A percentile compares a stretch with the other conserved stretches of the same genome.
phyloP scores from a whole-genome alignment of 2,113 vertebrate genomes.

The Copsychus sechellarum region DNA sequence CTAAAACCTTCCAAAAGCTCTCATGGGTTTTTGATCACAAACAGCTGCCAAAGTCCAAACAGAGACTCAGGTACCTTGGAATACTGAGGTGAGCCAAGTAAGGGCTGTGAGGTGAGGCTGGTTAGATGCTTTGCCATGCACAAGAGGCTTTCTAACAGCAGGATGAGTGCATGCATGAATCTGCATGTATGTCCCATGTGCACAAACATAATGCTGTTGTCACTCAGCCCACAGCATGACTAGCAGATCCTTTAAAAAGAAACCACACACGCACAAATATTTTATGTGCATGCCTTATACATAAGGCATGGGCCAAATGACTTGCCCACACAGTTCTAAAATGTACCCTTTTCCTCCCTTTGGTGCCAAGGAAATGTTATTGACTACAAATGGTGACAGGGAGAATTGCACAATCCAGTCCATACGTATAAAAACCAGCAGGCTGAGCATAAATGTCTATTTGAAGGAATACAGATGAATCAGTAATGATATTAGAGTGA shows the following conservation, averaged over 20 bases:
- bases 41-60: not conserved
- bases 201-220: conserved; percentile 2
- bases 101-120: not conserved
- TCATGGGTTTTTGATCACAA: not conserved
- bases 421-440: conserved; percentile 10
- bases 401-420: conserved; percentile 29
- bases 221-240: conserved; percentile 37
- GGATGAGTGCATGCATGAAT: not conserved
- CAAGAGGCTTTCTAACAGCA: not conserved
- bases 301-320: conserved; percentile 54
- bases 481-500: conserved; percentile 58
- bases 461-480: conserved; percentile 63
- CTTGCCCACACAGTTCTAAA: conserved; percentile 61
- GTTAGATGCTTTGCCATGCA: not conserved
- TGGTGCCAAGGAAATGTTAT: conserved; percentile 54
- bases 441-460: conserved; percentile 53
- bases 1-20: not conserved
- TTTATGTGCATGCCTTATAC: conserved; percentile 52
- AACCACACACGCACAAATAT: conserved; percentile 56
- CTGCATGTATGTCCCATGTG: conserved; percentile 32
- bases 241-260: conserved; percentile 61
- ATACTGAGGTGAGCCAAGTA: not conserved
- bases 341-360: conserved; percentile 47
- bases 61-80: not conserved
- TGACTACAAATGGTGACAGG: conserved; percentile 24